A percentile compares a stretch with the other conserved stretches of the same genome.
Conservation (phyloP, 2,888 invertebrate genomes). For the Byasa hedistus region DNA sequence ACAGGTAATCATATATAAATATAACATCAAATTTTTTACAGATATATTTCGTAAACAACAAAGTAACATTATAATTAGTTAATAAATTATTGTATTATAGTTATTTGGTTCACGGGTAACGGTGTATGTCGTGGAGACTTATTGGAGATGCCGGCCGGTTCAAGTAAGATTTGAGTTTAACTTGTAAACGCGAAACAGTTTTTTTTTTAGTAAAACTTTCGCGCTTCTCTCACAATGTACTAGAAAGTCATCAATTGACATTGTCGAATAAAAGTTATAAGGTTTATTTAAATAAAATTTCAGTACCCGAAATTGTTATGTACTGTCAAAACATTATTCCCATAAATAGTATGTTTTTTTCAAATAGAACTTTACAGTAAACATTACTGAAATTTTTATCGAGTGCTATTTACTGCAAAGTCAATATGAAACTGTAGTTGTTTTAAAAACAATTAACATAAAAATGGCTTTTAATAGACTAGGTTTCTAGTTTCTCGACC, state of each 20-base stretch:
- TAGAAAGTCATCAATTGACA: conserved; percentile 48
- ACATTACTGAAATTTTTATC: no score
- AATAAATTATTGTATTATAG: background rate
- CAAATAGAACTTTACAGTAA: no score
- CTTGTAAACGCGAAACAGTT: conserved; percentile 21
- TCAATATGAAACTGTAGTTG: no score
- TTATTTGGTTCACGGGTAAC: background rate
- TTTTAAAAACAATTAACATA: no score
- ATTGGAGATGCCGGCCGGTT: conserved; percentile 18
- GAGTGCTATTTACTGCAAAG: no score
- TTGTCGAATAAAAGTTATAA: background rate
- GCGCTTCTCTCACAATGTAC: conserved; percentile 49
- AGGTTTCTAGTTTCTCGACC: conserved; percentile 38
- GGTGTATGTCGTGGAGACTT: conserved; percentile 4
- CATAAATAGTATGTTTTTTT: no score
- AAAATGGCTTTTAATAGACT: no score
- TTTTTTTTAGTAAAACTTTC: conserved; percentile 17
- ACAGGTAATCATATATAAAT: no score
- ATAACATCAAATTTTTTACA: no score
- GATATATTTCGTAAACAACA: background rate
- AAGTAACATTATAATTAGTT: background rate
- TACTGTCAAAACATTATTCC: no score
- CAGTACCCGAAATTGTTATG: no score
- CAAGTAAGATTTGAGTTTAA: conserved; percentile 17
- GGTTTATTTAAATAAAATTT: background rate